phyloP scores from a whole-genome alignment of 2,888 invertebrate species.

The Lymantria monacha region DNA sequence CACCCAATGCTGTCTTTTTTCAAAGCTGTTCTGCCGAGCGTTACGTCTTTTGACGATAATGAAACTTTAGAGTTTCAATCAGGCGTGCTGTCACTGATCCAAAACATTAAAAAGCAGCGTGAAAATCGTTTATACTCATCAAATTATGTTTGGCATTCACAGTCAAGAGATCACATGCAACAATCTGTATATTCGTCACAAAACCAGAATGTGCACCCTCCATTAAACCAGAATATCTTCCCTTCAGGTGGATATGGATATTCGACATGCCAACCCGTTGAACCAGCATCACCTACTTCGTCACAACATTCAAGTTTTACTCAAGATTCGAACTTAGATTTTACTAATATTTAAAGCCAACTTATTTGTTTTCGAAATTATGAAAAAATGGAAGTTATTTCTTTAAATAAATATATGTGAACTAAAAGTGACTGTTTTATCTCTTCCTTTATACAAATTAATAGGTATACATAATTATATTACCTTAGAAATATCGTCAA shows the following conservation, averaged over 20 bases:
- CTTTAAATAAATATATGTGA: background rate
- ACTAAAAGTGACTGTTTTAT: conserved; percentile 3
- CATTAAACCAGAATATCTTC: too few species aligned
- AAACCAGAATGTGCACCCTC: conserved; percentile 8
- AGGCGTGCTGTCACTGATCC: conserved; percentile 6
- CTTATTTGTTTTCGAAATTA: background rate
- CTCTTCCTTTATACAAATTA: too few species aligned
- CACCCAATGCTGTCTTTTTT: conserved; percentile 9
- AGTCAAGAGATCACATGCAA: conserved; percentile 4
- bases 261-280: conserved; percentile 5
- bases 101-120: conserved; percentile 8
- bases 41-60: too few species aligned
- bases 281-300: conserved; percentile 4
- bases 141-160: conserved; percentile 4
- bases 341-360: conserved; percentile 4
- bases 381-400: background rate
- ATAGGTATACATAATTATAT: too few species aligned
- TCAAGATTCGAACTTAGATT: conserved; percentile 6
- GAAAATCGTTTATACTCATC: conserved; percentile 6
- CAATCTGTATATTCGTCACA: conserved; percentile 7
- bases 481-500: conserved; percentile 7
- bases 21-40: conserved; percentile 7
- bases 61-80: conserved; percentile 6
- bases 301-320: conserved; percentile 6
- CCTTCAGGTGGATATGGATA: too few species aligned